A percentile compares a stretch with the other conserved stretches of the same genome.
These are phyloP conservation scores for Eospalax fontanierii DNA, from an alignment of 2,797 vertebrate species.

Conservation along the genomic window DNA sequence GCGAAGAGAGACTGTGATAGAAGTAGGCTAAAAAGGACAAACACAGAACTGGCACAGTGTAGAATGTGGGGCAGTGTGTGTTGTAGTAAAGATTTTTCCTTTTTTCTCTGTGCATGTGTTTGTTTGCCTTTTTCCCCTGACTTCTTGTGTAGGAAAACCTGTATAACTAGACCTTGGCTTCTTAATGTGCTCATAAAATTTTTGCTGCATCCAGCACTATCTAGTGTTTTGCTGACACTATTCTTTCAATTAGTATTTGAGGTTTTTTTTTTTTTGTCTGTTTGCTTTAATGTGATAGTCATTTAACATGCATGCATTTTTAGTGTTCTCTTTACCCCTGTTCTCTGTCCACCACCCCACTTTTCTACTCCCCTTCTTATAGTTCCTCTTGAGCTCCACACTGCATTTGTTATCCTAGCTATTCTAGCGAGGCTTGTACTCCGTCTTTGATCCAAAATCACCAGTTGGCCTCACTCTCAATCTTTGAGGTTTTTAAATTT, in stretches of 20 bases:
- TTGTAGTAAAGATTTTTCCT: slow-evolving; percentile 72
- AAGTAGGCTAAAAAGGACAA: slow-evolving; percentile 85
- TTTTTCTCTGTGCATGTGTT: not conserved
- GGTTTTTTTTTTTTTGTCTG: slow-evolving; percentile 9
- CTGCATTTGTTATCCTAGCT: not conserved
- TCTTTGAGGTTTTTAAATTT: not conserved
- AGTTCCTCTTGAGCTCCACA: not conserved
- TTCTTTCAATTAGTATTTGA: slow-evolving; percentile 42
- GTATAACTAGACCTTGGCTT: slow-evolving; percentile 64
- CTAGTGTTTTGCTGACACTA: slow-evolving; percentile 60
- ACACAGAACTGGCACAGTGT: slow-evolving; percentile 80
- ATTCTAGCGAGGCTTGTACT: not conserved
- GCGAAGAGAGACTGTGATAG: slow-evolving; percentile 79
- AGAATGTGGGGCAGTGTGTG: slow-evolving; percentile 82
- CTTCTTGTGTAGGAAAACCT: slow-evolving; percentile 77
- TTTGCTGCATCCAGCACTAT: slow-evolving; percentile 48
- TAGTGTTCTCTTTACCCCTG: not conserved
- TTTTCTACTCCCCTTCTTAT: not conserved
- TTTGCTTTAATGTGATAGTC: slow-evolving; percentile 32
- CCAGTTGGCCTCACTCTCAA: not conserved
- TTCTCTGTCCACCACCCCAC: not conserved
- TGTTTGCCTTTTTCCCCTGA: not conserved
- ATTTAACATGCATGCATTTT: not conserved
- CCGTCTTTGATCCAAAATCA: not conserved
- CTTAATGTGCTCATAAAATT: slow-evolving; percentile 56